Evolutionary conservation across 2,797 vertebrate species (phyloP), one percentile per base, ranked within the genome.

Genomic region (Xenopus petersii): DNA sequence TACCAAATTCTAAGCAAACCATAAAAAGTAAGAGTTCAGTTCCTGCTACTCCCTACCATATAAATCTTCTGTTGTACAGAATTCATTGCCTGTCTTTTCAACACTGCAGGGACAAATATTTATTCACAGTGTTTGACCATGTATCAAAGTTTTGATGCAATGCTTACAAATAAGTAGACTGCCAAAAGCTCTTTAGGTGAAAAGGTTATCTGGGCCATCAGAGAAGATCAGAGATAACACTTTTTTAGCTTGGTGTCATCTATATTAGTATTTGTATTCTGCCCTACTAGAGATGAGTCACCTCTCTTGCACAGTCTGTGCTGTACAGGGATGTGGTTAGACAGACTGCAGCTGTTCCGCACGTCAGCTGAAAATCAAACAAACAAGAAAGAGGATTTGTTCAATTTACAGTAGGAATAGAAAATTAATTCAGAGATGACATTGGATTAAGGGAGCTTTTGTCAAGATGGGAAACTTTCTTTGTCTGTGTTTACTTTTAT

Each of bases 401-500:
- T 79, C 77, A 79, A 66, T 74, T 79, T 79, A 79, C 77, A 79
- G 71, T 79, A 79, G 62, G 66, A 79, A 79, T 70, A 65, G 71
- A 62, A 79, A 79, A 79, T 79, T 79, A 79, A 79, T 79, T 70
- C 77, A 70, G 71, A 79, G 71, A 74, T 79, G 71, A 74, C 71
- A 70, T 79, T 79, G 77, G 76, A 79, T 79, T 79, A 79, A 69
- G 71, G 66, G 73, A 55, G 67, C 67, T 65, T 74, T 74, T 70
- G 65, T 30, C 61, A 48, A 60, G 62, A 54, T 70, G 68, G 67
- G 62, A 79, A 70, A 74, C 67, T 64, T 79, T 74, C 61, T 60
- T 51, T 73, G 60, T 64, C 33, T 73, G 30, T 64, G 72, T 78
- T 78, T 64, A 68, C 66, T 74, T 70, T 73, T 55, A 64, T 66